phyloP scores from a whole-genome alignment of 2,113 vertebrate species.

The Colinus virginianus region DNA sequence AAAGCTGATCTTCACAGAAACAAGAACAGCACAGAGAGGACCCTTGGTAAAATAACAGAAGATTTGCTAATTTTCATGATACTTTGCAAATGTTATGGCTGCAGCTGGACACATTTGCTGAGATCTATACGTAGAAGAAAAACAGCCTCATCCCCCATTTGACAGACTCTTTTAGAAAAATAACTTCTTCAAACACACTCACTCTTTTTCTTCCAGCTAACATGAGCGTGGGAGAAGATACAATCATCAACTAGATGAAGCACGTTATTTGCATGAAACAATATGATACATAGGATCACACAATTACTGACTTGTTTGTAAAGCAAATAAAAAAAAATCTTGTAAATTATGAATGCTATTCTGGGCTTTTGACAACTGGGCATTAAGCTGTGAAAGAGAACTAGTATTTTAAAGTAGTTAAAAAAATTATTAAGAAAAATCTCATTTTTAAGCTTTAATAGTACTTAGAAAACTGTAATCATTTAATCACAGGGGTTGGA shows the following conservation, averaged over 20 bases:
- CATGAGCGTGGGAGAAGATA: not conserved
- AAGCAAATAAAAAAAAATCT: not conserved
- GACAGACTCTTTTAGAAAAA: not conserved
- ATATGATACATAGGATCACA: not conserved
- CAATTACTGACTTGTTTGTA: not conserved
- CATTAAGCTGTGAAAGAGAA: not conserved
- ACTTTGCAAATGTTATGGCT: constrained; percentile 19
- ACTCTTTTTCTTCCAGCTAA: not conserved
- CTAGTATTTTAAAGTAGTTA: not conserved
- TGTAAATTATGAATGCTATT: not conserved
- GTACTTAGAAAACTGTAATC: not conserved
- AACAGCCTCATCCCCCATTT: not conserved
- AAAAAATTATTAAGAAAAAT: not conserved
- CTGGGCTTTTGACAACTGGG: not conserved
- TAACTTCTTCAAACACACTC: not conserved
- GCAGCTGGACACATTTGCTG: constrained; percentile 10
- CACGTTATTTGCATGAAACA: not conserved
- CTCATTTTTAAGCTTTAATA: not conserved
- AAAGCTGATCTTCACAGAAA: constrained; percentile 52
- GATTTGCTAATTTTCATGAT: constrained; percentile 48
- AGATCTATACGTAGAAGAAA: not conserved
- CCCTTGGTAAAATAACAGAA: constrained; percentile 60
- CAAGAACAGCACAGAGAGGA: constrained; percentile 29
- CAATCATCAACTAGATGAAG: not conserved
- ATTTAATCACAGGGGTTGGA: too few species aligned